Evolutionary conservation across 2,797 vertebrate species (phyloP).

Genomic region (Rallus crepitans): DNA sequence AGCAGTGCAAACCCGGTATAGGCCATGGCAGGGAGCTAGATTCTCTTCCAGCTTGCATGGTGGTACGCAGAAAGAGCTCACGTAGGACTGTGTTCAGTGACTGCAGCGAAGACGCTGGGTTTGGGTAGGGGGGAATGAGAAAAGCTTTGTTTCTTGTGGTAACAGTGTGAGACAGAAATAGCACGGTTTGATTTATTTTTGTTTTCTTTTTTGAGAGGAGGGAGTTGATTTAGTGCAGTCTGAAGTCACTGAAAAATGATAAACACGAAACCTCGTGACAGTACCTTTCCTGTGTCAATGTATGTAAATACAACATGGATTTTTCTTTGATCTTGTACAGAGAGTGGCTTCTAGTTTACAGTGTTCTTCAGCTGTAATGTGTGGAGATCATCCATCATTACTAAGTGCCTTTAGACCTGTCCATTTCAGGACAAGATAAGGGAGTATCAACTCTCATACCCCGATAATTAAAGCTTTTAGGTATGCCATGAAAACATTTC

Average conservation of each 20-base stretch:
- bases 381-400: conserved; percentile 40
- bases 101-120: neutral
- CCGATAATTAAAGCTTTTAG: conserved; percentile 60
- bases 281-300: neutral
- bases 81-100: neutral
- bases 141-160: neutral
- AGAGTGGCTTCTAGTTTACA: conserved; percentile 39
- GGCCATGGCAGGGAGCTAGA: neutral
- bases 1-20: neutral
- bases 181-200: neutral
- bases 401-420: conserved; percentile 34
- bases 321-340: conserved; percentile 30
- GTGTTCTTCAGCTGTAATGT: conserved; percentile 13
- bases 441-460: conserved; percentile 40
- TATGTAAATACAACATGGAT: neutral
- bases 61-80: neutral
- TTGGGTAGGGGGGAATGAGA: neutral
- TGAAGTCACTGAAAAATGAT: neutral
- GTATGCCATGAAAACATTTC: conserved; percentile 22
- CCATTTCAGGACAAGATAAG: conserved; percentile 55
- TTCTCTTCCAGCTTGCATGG: neutral
- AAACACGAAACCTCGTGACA: neutral
- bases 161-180: neutral
- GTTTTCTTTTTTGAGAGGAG: neutral
- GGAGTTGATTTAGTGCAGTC: neutral